Base-by-base conservation (phyloP, 1,140 invertebrate species). In the Idris sp. region DNA sequence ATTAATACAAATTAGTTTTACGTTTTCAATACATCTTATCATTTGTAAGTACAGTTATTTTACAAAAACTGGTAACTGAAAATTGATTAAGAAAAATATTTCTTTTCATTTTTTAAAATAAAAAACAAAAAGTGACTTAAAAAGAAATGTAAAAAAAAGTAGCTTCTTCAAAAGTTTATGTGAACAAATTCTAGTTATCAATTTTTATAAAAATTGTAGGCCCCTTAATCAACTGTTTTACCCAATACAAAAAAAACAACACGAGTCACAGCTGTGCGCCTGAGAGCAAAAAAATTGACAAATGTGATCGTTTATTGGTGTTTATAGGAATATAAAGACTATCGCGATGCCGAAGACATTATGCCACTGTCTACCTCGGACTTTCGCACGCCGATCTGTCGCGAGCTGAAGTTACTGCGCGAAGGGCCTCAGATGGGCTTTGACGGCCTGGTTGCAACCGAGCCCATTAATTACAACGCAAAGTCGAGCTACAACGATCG, bases 301-400 rank as follows among this genome's bases (percentile, higher is more conserved):
- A 40, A 49, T 40, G 51, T 49, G 43, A 38, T 67, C 2, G 16
- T 40, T 49, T 67, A 31, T 33, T 80, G 78, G 87, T 82, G 80
- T 78, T 86, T 83, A 58, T 88, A 96, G 92, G 94, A 95, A 75
- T 95, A 94, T 88, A 95, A 94, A 90, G 94, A 96, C 78, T 94
- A 93, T 88, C 93, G 93, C 77, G 94, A 96, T 84, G 93, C 94
- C 8, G 94, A 96, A 88, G 92, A 93, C 82, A 89, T 95, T 74
- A 95, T 95, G 91, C 93, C 93, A 26, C 89, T 94, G 79, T 89
- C 92, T 35, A 95, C 93, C 30, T 94, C 92, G 74, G 94, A 95
- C 81, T 92, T 85, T 88, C 91, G 67, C 91, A 92, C 79, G 92
- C 93, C 28, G 90, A 68, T 95, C 51, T 94, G 93, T 81, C 91